A percentile compares a stretch with the other conserved stretches of the same genome.
Conservation (phyloP, 2,113 vertebrate genomes). For the Seriola quinqueradiata region DNA sequence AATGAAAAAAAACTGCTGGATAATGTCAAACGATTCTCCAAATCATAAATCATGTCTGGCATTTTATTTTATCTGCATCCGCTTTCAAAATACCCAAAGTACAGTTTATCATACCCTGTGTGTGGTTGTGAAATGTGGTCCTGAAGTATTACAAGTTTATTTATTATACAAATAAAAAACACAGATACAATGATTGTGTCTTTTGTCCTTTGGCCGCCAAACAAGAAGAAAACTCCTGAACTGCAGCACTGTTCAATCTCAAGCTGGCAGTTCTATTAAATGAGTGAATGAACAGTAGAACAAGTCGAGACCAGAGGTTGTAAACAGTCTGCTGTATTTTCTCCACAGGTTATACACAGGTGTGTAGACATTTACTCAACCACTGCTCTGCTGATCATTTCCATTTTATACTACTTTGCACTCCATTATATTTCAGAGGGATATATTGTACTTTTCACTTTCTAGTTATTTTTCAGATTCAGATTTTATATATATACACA, state of each 20-base stretch:
- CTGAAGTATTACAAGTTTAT: slow-evolving; percentile 81
- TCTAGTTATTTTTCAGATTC: background rate
- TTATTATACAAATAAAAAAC: slow-evolving; percentile 83
- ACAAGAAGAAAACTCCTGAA: background rate
- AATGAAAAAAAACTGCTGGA: background rate
- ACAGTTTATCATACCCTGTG: slow-evolving; percentile 58
- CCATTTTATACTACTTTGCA: background rate
- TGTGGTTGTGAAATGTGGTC: slow-evolving; percentile 80
- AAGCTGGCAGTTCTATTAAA: background rate
- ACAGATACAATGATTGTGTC: slow-evolving; percentile 13
- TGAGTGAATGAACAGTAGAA: background rate
- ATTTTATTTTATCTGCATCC: slow-evolving; percentile 19
- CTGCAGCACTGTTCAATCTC: background rate
- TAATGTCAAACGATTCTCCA: background rate
- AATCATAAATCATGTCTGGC: background rate
- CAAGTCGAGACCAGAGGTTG: background rate
- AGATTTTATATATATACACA: background rate
- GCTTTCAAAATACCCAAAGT: slow-evolving; percentile 45
- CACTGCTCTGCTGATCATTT: background rate
- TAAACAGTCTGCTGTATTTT: background rate
- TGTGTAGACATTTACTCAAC: no score
- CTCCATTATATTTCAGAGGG: background rate
- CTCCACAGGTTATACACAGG: no score
- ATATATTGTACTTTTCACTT: background rate
- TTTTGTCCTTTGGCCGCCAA: background rate